These are phyloP conservation scores for Drepanosiphum platanoidis DNA, from an alignment of 2,888 invertebrate species.

Conservation along the genomic window DNA sequence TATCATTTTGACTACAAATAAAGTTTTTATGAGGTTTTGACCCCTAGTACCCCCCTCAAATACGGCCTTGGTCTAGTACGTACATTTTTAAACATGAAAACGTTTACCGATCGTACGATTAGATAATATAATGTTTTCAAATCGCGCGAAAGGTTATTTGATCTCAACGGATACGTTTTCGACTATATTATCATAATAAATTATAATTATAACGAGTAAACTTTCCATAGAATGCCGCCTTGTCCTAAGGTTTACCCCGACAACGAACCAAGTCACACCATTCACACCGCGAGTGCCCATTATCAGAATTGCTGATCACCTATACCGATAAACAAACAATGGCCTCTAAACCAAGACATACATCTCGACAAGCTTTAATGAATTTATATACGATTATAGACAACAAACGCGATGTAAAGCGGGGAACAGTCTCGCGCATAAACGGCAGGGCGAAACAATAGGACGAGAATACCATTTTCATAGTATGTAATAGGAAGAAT, in stretches of 20 bases:
- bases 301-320: background rate
- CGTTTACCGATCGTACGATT: too few species aligned
- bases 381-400: conserved; percentile 11
- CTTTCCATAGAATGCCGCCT: too few species aligned
- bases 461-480: conserved; percentile 23
- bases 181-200: background rate
- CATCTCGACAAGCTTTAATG: background rate
- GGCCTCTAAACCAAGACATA: background rate
- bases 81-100: too few species aligned
- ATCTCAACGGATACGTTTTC: background rate
- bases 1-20: too few species aligned
- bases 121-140: background rate
- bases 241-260: too few species aligned
- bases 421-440: background rate
- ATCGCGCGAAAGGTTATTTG: background rate
- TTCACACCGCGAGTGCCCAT: background rate
- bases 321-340: conserved; percentile 22
- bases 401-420: background rate
- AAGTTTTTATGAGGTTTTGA: too few species aligned
- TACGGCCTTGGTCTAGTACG: too few species aligned
- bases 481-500: conserved; percentile 15
- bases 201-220: too few species aligned
- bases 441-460: conserved; percentile 7
- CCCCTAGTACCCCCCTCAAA: too few species aligned
- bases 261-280: background rate